These are phyloP conservation scores for Muscicapa adusta DNA, from an alignment of 2,113 vertebrate species.

Conservation along the genomic window DNA sequence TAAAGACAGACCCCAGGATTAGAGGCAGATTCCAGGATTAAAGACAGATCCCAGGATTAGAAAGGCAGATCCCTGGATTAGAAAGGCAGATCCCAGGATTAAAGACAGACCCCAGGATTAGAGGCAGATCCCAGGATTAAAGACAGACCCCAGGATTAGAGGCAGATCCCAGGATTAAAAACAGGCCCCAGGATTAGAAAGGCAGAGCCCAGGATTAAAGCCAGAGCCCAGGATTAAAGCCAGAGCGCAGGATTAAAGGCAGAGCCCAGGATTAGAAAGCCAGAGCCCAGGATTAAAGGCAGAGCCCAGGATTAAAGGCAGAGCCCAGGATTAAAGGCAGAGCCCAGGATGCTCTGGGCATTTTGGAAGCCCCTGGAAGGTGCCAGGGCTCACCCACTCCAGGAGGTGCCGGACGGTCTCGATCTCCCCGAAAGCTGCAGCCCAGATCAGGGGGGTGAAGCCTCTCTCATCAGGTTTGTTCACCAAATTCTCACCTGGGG, in stretches of 20 bases:
- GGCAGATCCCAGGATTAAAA: background rate
- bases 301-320: no score
- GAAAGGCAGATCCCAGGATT: no score
- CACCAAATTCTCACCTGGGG: slow-evolving; percentile 81
- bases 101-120: no score
- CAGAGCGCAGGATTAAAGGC: no score
- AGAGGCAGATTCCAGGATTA: no score
- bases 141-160: background rate
- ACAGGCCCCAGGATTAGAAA: background rate
- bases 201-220: background rate
- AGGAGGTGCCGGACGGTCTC: slow-evolving; percentile 87
- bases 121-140: background rate
- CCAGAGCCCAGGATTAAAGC: background rate
- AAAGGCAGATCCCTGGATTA: no score
- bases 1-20: no score
- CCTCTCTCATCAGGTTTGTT: slow-evolving; percentile 88
- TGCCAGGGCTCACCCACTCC: slow-evolving; percentile 78
- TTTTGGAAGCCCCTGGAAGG: background rate
- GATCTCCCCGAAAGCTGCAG: slow-evolving; percentile 92
- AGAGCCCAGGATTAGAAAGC: no score
- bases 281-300: no score
- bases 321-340: no score
- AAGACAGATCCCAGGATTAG: no score
- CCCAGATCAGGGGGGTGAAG: slow-evolving; percentile 96
- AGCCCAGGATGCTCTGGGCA: no score